Evolutionary conservation across 2,888 invertebrate genomes (phyloP), one percentile per base, ranked within the genome.

Genomic region (Hemistola chrysoprasaria): DNA sequence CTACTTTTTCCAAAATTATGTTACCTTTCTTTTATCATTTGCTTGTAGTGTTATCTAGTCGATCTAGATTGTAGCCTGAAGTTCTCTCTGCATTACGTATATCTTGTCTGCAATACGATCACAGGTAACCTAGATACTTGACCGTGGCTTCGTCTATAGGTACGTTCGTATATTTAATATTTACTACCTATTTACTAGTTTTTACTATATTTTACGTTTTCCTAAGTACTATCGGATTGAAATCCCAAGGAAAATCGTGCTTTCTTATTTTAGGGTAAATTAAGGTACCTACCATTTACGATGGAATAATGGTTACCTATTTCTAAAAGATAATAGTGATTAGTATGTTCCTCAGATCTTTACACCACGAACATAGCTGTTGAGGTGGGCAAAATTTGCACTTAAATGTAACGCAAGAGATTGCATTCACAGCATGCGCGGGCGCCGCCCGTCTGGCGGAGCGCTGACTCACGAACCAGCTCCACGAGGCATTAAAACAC

Each of bases 381-480:
- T n/a, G n/a, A n/a, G n/a, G n/a, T n/a, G n/a, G n/a, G n/a, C n/a
- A n/a, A n/a, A 20, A 29, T 8, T 33, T 33, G 27, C 21, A 11
- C 21, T 11, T 8, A 20, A 16, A 3, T 2, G 16, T 20, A 31
- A 8, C n/a, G 42, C 32, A 25, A 35, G 32, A 8, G n/a, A 21
- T 24, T 8, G 33, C 26, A 30, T 26, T 21, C 5, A 32, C 25
- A 32, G 24, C 22, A 8, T 50, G 54, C 53, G 53, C 56, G 55
- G 55, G 53, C 49, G 57, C 50, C 46, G 36, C 9, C 34, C 37
- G 53, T 53, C 55, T 56, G 36, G 35, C 40, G 33, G 40, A 38
- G 39, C 39, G 48, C 34, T 58, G 59, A 59, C 50, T 59, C 59
- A 59, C 39, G 24, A 39, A 45, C 44, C 45, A 26, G 46, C 22